Evolutionary conservation across 1,140 invertebrate genomes (phyloP).

Genomic region (Sycophaga agraensis): DNA sequence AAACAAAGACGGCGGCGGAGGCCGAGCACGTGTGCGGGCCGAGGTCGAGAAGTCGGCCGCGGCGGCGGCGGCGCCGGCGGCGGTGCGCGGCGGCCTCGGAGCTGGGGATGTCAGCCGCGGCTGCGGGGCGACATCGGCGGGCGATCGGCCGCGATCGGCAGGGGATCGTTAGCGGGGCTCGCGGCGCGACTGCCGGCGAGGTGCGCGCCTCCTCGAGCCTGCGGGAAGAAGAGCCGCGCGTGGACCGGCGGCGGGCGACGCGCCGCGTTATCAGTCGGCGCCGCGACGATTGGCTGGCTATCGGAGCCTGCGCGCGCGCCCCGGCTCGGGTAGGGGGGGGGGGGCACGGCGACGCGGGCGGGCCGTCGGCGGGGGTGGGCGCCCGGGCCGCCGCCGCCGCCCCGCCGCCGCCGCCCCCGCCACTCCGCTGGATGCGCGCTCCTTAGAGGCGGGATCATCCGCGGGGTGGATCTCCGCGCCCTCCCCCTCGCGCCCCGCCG

Average conservation of each 20-base stretch:
- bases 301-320: constrained; percentile 53
- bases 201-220: constrained; percentile 23
- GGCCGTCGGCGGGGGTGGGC: not conserved
- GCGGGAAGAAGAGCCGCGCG: constrained; percentile 40
- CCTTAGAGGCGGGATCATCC: constrained; percentile 58
- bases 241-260: constrained; percentile 45
- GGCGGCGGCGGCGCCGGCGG: too few species aligned
- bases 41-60: not conserved
- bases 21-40: too few species aligned
- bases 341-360: not conserved
- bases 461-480: constrained; percentile 42
- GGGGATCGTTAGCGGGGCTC: not conserved
- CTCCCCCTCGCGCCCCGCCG: not conserved
- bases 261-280: constrained; percentile 55
- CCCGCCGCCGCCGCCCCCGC: too few species aligned
- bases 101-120: too few species aligned
- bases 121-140: too few species aligned
- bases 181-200: constrained; percentile 19
- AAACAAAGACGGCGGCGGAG: too few species aligned
- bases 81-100: too few species aligned
- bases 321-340: constrained; percentile 8
- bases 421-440: constrained; percentile 36
- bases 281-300: constrained; percentile 56
- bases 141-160: not conserved
- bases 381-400: constrained; percentile 13